These are phyloP conservation scores for Paragorgia papillata DNA, from an alignment of 92 coral and sea anemone species.

Conservation along the genomic window DNA sequence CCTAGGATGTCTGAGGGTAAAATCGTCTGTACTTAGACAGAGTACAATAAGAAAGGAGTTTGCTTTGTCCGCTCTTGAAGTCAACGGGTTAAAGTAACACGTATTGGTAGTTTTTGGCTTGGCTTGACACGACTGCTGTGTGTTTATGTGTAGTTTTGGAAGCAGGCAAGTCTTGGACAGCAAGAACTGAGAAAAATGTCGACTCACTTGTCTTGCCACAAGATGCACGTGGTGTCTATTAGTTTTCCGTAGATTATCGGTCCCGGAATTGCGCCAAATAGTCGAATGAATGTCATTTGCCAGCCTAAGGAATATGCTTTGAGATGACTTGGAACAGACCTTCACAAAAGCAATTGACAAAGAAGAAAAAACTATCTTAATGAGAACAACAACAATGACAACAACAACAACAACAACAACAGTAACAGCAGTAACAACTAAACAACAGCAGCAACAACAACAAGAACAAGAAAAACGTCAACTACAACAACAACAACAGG, in stretches of 20 bases:
- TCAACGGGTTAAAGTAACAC: no score
- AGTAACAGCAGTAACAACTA: not conserved
- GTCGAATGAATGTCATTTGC: slow-evolving; percentile 35
- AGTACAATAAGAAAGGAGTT: no score
- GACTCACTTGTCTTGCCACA: slow-evolving; percentile 42
- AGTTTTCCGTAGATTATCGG: slow-evolving; percentile 37
- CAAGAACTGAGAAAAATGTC: no score
- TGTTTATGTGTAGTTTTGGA: no score
- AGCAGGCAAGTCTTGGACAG: no score
- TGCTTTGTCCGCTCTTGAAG: no score
- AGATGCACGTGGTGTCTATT: slow-evolving; percentile 34
- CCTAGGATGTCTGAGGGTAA: no score
- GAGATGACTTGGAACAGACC: slow-evolving; percentile 14
- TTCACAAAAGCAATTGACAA: not conserved
- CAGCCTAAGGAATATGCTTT: slow-evolving; percentile 32
- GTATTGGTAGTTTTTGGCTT: no score
- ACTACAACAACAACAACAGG: not conserved
- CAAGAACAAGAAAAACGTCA: no score
- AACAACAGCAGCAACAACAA: no score
- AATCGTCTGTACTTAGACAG: no score
- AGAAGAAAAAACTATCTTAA: not conserved
- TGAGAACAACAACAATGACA: not conserved
- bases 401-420: not conserved
- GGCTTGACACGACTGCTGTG: no score
- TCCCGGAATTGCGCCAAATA: slow-evolving; percentile 41